A percentile compares a stretch with the other conserved stretches of the same genome.
Conservation (phyloP, 1,140 invertebrate species). For the Carcinoscorpius rotundicauda region DNA sequence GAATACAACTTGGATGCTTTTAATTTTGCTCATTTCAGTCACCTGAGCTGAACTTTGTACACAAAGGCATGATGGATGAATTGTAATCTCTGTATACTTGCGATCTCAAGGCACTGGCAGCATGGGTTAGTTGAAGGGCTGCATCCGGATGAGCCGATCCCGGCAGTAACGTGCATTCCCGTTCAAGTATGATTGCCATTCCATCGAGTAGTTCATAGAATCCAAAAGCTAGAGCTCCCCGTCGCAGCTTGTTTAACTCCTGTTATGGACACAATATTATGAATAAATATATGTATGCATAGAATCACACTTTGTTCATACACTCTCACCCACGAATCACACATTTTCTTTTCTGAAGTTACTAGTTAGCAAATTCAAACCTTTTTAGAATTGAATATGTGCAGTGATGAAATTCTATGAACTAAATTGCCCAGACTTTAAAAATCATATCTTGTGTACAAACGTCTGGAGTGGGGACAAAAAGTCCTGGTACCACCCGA, state of each 20-base stretch:
- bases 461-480: too few species aligned
- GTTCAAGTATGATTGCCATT: constrained; percentile 57
- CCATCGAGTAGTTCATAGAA: constrained; percentile 47
- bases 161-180: constrained; percentile 71
- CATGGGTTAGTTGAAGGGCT: constrained; percentile 77
- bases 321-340: neutral
- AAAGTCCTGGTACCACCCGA: too few species aligned
- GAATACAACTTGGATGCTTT: too few species aligned
- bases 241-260: constrained; percentile 79
- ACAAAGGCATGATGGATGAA: constrained; percentile 11
- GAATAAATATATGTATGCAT: constrained; percentile 5
- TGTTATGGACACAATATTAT: constrained; percentile 28
- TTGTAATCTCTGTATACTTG: constrained; percentile 35
- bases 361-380: too few species aligned
- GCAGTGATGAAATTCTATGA: too few species aligned
- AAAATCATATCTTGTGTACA: too few species aligned
- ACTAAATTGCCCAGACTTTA: too few species aligned
- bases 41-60: constrained; percentile 15
- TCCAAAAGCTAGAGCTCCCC: constrained; percentile 77
- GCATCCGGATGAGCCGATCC: constrained; percentile 69
- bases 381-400: too few species aligned
- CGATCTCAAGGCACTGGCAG: constrained; percentile 52
- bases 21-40: constrained; percentile 1
- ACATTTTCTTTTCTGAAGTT: too few species aligned
- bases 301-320: neutral